A percentile compares a stretch with the other conserved stretches of the same genome.
Conservation (phyloP, 2,888 invertebrate species). For the Dichetophora obliterata region DNA sequence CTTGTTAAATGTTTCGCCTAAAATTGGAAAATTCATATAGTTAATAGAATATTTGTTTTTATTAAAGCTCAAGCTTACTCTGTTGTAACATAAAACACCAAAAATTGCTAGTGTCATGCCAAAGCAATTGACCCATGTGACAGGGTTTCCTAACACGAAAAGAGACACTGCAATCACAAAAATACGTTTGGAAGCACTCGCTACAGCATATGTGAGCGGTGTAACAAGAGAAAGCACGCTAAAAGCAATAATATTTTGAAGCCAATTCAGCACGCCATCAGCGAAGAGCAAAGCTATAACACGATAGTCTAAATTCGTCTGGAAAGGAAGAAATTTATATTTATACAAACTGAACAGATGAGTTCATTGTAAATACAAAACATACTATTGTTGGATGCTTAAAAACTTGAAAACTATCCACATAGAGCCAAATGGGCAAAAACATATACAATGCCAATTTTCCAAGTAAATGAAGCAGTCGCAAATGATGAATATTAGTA, state of each 20-base stretch:
- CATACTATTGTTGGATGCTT: conserved; percentile 77
- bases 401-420: conserved; percentile 77
- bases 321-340: conserved; percentile 51
- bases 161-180: conserved; percentile 91
- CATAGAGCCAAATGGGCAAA: conserved; percentile 84
- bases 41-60: background rate
- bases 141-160: conserved; percentile 90
- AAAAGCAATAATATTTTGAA: conserved; percentile 96
- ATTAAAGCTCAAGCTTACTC: conserved; percentile 70
- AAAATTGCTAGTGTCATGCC: conserved; percentile 92
- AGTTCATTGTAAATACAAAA: conserved; percentile 43
- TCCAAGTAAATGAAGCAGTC: conserved; percentile 84
- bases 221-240: conserved; percentile 91
- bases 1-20: conserved; percentile 81
- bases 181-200: conserved; percentile 94
- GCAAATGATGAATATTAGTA: conserved; percentile 89
- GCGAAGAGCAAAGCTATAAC: conserved; percentile 76
- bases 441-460: conserved; percentile 85
- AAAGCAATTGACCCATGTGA: conserved; percentile 85
- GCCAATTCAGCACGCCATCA: conserved; percentile 92
- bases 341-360: background rate
- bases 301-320: conserved; percentile 72
- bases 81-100: conserved; percentile 93
- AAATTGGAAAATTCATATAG: conserved; percentile 42
- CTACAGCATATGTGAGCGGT: conserved; percentile 96